These are phyloP conservation scores for Drosophila mimica DNA, from an alignment of 2,888 invertebrate species.

Conservation along the genomic window DNA sequence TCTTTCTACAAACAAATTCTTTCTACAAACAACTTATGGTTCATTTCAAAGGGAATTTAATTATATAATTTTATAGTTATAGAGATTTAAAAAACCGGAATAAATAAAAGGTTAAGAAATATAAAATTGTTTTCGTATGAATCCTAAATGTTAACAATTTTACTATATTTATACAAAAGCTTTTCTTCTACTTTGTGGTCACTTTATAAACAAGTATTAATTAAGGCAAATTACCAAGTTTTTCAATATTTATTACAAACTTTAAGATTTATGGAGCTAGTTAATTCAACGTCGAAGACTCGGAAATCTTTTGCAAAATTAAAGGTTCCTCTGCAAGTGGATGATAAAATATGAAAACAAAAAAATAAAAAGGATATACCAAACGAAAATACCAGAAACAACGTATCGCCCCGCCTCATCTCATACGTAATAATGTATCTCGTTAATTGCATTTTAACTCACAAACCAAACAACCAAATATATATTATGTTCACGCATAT, in stretches of 20 bases:
- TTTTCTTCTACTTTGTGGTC: neutral
- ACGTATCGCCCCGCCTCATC: conserved; percentile 79
- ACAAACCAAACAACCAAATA: conserved; percentile 59
- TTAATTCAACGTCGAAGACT: neutral
- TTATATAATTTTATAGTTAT: neutral
- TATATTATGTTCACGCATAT: conserved; percentile 55
- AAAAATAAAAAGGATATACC: conserved; percentile 23
- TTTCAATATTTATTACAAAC: neutral
- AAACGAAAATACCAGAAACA: conserved; percentile 46
- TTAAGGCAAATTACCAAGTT: neutral
- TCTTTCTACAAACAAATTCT: neutral
- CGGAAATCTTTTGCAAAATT: neutral
- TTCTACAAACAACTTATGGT: neutral
- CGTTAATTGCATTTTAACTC: conserved; percentile 74
- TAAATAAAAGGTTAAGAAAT: neutral
- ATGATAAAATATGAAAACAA: conserved; percentile 12
- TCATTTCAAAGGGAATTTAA: neutral
- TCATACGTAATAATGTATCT: conserved; percentile 79
- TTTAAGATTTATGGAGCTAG: neutral
- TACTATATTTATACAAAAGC: neutral
- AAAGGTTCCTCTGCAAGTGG: conserved; percentile 39
- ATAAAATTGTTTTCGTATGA: neutral
- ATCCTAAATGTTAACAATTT: neutral
- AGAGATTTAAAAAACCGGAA: neutral
- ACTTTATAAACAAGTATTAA: neutral